phyloP scores from a whole-genome alignment of 1,140 invertebrate species.

The Pogonognathellus flavescens region DNA sequence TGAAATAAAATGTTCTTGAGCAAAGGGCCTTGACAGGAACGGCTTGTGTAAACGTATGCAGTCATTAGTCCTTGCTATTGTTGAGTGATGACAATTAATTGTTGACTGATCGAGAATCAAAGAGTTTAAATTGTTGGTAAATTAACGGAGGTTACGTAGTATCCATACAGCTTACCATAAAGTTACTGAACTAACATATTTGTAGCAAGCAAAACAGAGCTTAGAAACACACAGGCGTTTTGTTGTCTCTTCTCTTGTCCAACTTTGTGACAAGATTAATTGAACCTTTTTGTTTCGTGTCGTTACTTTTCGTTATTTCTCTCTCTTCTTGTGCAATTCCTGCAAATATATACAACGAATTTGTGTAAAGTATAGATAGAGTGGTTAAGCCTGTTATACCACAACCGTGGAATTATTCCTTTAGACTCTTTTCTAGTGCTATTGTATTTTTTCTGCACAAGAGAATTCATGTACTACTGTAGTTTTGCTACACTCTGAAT shows the following conservation, averaged over 20 bases:
- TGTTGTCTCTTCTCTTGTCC: conserved; percentile 34
- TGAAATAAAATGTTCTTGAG: no score
- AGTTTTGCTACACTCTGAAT: conserved; percentile 14
- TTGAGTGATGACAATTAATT: no score
- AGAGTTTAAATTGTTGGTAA: no score
- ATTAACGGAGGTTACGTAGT: no score
- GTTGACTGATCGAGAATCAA: no score
- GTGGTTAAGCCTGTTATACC: no score
- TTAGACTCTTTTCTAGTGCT: no score
- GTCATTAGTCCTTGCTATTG: no score
- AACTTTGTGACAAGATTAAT: conserved; percentile 48
- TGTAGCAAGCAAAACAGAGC: background rate
- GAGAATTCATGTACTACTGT: background rate
- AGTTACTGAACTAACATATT: no score
- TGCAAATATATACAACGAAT: background rate
- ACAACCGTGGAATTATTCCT: conserved; percentile 5
- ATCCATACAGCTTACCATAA: no score
- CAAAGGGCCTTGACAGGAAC: no score
- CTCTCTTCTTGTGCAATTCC: conserved; percentile 8
- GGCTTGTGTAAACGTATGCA: no score
- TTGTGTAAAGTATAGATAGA: background rate
- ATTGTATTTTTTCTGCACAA: conserved; percentile 21
- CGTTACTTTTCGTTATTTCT: conserved; percentile 39
- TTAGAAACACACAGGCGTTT: conserved; percentile 17
- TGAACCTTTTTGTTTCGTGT: conserved; percentile 48